phyloP scores from a whole-genome alignment of 2,113 vertebrate species.

The Serinus canaria region DNA sequence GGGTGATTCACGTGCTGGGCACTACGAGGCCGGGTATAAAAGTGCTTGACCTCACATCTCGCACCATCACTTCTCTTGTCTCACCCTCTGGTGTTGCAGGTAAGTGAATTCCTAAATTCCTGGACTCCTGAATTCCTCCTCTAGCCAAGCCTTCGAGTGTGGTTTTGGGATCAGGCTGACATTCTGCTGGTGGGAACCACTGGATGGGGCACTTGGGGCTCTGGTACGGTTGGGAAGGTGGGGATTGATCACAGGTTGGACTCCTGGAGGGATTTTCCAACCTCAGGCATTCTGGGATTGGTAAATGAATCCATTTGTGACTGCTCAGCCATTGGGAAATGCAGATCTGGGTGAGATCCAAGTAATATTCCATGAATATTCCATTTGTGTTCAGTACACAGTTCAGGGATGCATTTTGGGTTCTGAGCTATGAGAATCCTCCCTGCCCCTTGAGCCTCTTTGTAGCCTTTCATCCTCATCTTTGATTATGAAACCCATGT shows the following conservation, averaged over 20 bases:
- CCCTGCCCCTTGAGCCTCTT: neutral
- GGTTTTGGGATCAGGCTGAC: neutral
- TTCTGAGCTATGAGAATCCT: neutral
- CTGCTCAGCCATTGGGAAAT: neutral
- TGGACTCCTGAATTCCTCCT: neutral
- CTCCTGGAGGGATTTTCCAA: neutral
- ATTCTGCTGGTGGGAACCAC: neutral
- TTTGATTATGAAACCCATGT: rapidly evolving
- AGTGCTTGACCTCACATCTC: neutral
- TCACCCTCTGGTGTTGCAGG: neutral
- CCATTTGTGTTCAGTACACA: rapidly evolving
- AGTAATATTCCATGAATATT: neutral
- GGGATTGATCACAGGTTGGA: neutral
- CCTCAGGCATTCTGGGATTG: neutral
- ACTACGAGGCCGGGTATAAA: neutral
- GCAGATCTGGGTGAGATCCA: neutral
- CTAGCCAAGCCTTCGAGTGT: neutral
- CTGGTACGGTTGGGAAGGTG: neutral
- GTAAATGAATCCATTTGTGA: neutral
- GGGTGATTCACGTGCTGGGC: neutral
- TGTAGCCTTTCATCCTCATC: rapidly evolving
- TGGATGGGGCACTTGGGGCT: no score
- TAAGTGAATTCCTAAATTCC: neutral
- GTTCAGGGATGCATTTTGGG: rapidly evolving
- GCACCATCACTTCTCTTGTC: neutral